phyloP scores from a whole-genome alignment of 2,888 invertebrate genomes.

The Bombylius discolor region DNA sequence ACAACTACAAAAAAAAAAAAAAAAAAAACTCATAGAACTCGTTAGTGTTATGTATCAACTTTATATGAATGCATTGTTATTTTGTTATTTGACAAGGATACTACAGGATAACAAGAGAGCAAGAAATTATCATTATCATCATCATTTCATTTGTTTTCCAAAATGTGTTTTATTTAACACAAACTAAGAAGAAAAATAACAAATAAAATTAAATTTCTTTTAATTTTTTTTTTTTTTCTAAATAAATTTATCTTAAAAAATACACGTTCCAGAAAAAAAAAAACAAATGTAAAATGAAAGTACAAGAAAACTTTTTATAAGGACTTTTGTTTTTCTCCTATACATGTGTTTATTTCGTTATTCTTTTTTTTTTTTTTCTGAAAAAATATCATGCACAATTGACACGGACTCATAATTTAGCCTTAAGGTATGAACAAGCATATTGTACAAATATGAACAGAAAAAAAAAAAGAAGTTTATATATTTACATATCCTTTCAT shows the following conservation, averaged over 20 bases:
- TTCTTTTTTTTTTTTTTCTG: neutral
- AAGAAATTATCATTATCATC: neutral
- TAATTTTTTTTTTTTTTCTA: too few species aligned
- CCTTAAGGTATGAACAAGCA: neutral
- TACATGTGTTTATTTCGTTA: neutral
- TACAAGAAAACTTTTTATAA: neutral
- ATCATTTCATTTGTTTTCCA: neutral
- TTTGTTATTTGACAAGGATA: conserved; percentile 3
- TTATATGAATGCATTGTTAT: conserved; percentile 6
- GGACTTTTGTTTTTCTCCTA: neutral
- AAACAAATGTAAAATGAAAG: too few species aligned
- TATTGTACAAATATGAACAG: neutral
- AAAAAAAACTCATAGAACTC: too few species aligned
- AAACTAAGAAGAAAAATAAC: too few species aligned
- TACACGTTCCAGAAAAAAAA: neutral
- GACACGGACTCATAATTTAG: neutral
- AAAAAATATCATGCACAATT: neutral
- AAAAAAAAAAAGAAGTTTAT: too few species aligned
- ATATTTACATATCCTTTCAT: neutral
- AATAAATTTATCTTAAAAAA: too few species aligned
- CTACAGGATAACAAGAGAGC: neutral
- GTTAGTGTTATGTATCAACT: neutral
- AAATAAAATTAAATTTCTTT: neutral
- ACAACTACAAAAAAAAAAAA: too few species aligned
- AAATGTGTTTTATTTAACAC: too few species aligned